These are phyloP conservation scores for Latheticus oryzae DNA, from an alignment of 2,888 invertebrate genomes.

Conservation along the genomic window DNA sequence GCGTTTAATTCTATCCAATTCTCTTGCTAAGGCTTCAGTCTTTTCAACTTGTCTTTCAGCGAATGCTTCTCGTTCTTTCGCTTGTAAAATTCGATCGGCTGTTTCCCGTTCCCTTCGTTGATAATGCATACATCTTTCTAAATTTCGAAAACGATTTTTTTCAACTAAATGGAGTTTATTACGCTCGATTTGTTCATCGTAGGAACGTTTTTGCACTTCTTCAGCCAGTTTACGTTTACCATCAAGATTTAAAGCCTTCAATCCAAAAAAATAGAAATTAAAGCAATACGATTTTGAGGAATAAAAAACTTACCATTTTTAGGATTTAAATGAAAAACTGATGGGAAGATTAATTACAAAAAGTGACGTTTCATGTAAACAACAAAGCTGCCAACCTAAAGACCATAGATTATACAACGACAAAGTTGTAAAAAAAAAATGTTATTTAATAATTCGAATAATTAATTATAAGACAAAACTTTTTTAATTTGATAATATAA, in stretches of 20 bases:
- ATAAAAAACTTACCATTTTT: no score
- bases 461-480: no score
- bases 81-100: slow-evolving; percentile 26
- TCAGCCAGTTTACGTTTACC: slow-evolving; percentile 23
- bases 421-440: no score
- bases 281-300: no score
- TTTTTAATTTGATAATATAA: no score
- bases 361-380: no score
- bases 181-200: slow-evolving; percentile 20
- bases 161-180: slow-evolving; percentile 43
- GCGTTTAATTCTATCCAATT: slow-evolving; percentile 59
- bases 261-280: background rate
- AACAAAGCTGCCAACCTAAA: no score
- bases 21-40: slow-evolving; percentile 59
- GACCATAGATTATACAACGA: no score
- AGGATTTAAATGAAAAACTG: no score
- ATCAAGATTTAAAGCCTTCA: slow-evolving; percentile 13
- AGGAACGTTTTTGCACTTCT: slow-evolving; percentile 12
- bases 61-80: slow-evolving; percentile 48
- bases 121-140: slow-evolving; percentile 55
- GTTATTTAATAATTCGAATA: no score
- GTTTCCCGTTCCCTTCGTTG: slow-evolving; percentile 55
- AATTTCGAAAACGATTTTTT: slow-evolving; percentile 55
- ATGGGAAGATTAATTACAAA: no score
- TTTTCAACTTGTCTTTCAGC: slow-evolving; percentile 49